Base-by-base conservation (phyloP, 2,888 invertebrate species). In the Caenorhabditis drosophilae region DNA sequence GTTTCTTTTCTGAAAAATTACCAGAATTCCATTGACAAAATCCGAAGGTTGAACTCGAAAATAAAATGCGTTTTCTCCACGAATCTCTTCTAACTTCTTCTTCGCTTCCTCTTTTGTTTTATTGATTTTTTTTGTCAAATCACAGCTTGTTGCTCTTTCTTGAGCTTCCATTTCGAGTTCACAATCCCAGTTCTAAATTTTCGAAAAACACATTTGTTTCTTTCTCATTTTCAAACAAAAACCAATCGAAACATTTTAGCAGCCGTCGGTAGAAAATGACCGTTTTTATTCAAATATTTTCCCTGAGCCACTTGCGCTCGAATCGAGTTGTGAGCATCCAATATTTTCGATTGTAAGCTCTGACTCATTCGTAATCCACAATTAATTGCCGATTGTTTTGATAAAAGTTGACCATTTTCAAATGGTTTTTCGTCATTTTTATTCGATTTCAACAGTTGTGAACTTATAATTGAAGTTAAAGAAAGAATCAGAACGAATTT, bases 271-370 rank as follows among this genome's bases (percentile, higher is more conserved):
- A 66, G 49, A 34, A 22, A 51, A 0, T 9, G 51, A 51, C 51
- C 52, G 20, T 41, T 6, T 23, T 26, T 56, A 4, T 51, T 49
- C 7, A 15, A 16, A 23, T 66, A 66, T 52, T 57, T 36, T 20
- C 67, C 67, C 9, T 56, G 41, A 20, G 67, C 67, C 20, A 61
- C 67, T 57, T 51, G 40, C 20, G 67, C 60, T 11, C 67, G 56
- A 50, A 67, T 67, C 23, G 56, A 56, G 40, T 67, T 67, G 57
- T 61, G 67, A 31, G 18, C 23, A 2, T 42, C 23, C 9, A 42
- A 22, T 20, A 42, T 31, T 40, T n/a, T 40, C 18, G 15, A 9
- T 40, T 40, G 16, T 40, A 31, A 31, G 6, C 12, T 6, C 12
- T 6, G 31, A 6, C 31, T 31, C 7, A 31, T 31, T 31, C 7